Percentiles rank a stretch among this genome's conserved stretches.
phyloP scores from a whole-genome alignment of 64 coral and sea anemone species.

The Pocillopora damicornis region DNA sequence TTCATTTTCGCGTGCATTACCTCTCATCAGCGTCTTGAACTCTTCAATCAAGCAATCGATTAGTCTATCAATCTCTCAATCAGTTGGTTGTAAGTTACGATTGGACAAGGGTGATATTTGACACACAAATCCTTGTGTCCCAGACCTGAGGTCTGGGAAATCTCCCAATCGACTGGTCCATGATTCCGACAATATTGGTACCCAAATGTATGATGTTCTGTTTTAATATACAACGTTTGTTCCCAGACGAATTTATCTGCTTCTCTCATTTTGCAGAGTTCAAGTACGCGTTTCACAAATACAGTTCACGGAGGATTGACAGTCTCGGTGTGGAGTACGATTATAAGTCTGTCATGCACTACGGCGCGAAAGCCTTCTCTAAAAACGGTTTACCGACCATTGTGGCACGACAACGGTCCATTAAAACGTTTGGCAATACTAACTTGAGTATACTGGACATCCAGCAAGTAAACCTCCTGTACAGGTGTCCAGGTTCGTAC shows the following conservation, averaged over 20 bases:
- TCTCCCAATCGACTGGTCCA: no score
- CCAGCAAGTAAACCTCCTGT: slow-evolving; percentile 79
- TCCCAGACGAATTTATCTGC: neutral
- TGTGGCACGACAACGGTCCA: slow-evolving; percentile 40
- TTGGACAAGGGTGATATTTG: neutral
- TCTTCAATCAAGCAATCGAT: neutral
- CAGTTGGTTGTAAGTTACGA: no score
- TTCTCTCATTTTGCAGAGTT: slow-evolving; percentile 58
- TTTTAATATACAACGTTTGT: neutral
- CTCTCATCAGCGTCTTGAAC: neutral
- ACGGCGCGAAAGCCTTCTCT: slow-evolving; percentile 75
- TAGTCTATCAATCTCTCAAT: neutral
- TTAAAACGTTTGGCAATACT: slow-evolving; percentile 82
- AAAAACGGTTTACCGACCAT: slow-evolving; percentile 75
- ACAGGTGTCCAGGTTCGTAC: slow-evolving; percentile 77
- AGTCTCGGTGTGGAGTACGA: slow-evolving; percentile 82
- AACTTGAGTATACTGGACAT: slow-evolving; percentile 72
- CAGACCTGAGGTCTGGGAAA: no score
- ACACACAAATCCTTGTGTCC: neutral
- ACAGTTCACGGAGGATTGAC: slow-evolving; percentile 77
- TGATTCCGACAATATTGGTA: neutral
- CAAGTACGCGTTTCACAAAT: slow-evolving; percentile 80
- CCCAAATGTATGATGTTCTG: neutral
- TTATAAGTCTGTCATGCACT: slow-evolving; percentile 85
- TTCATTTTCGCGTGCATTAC: no score